Percentiles rank a stretch among this genome's conserved stretches.
These are phyloP conservation scores for Candoia aspera DNA, from an alignment of 2,113 vertebrate genomes.

Conservation along the genomic window DNA sequence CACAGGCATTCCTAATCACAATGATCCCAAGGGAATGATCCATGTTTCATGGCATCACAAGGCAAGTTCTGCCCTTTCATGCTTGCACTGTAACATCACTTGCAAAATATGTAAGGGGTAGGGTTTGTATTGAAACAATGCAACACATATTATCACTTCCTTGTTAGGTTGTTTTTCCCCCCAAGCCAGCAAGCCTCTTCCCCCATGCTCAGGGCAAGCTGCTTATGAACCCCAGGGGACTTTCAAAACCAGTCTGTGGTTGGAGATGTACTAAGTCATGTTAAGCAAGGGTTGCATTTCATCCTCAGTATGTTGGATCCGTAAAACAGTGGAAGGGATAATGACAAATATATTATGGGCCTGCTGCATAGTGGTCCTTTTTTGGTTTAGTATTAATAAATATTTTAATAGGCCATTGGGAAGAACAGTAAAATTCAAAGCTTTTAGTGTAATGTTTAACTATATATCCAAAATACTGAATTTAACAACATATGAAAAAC, in stretches of 20 bases:
- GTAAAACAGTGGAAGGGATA: not conserved
- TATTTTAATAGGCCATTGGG: not conserved
- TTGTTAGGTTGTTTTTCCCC: not conserved
- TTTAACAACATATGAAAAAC: not conserved
- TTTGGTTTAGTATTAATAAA: not conserved
- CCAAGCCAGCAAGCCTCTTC: not conserved
- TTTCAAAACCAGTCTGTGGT: not conserved
- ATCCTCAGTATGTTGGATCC: not conserved
- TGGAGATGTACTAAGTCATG: not conserved
- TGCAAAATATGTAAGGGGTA: not conserved
- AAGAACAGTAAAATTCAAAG: not conserved
- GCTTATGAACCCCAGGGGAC: not conserved
- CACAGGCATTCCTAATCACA: not conserved
- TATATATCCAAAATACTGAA: not conserved
- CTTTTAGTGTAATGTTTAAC: not conserved
- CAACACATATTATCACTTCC: not conserved
- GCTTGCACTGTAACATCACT: not conserved
- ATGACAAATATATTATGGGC: not conserved
- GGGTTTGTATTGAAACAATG: not conserved
- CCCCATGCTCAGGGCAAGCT: slow-evolving; percentile 29
- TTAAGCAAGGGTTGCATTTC: not conserved
- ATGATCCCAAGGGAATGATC: not conserved
- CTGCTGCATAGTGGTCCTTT: not conserved
- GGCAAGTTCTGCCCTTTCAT: not conserved
- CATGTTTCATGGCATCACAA: not conserved